Evolutionary conservation across 2,888 invertebrate genomes (phyloP), one percentile per base, ranked within the genome.

Genomic region (Anagyrus pseudococci): DNA sequence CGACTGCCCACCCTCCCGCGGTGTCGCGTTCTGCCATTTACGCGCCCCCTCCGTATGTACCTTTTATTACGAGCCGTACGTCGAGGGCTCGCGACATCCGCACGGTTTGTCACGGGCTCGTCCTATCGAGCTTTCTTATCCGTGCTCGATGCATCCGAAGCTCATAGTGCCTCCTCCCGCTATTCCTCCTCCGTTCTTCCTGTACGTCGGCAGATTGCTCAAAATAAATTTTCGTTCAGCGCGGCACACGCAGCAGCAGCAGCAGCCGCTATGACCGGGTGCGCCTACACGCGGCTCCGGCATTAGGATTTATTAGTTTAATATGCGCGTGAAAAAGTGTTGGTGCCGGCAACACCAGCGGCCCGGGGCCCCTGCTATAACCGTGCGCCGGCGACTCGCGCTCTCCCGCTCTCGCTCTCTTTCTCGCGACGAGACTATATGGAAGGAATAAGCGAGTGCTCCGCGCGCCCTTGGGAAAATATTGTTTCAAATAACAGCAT

Each of bases 281-380:
- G 33, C 8, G 3, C 2, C 15, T 37, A 8, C 8, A 15, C 33
- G 33, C 33, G 15, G 33, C 15, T n/a, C n/a, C n/a, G 13, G 53
- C 53, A 58, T 48, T 54, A 25, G 47, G 47, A 62, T 52, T 62
- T 52, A 52, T 52, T 50, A 58, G 53, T 53, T 60, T 29, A 54
- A 48, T 60, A 62, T 49, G 20, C 54, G 54, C 49, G 53, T 25
- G 44, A 48, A 53, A 57, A 33, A 29, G 54, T 29, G 37, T 13
- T 43, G 7, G 41, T 15, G n/a, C n/a, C n/a, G n/a, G n/a, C n/a
- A n/a, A n/a, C 44, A 33, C 49, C 33, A 10, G 2, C 33, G 40
- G n/a, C 23, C 6, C 7, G 4, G 10, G 15, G 46, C 43, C 19
- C 29, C 43, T 13, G 19, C 26, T 17, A 25, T 7, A 47, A 25